Evolutionary conservation across 2,113 vertebrate genomes (phyloP).

Genomic region (Dendropsophus ebraccatus): DNA sequence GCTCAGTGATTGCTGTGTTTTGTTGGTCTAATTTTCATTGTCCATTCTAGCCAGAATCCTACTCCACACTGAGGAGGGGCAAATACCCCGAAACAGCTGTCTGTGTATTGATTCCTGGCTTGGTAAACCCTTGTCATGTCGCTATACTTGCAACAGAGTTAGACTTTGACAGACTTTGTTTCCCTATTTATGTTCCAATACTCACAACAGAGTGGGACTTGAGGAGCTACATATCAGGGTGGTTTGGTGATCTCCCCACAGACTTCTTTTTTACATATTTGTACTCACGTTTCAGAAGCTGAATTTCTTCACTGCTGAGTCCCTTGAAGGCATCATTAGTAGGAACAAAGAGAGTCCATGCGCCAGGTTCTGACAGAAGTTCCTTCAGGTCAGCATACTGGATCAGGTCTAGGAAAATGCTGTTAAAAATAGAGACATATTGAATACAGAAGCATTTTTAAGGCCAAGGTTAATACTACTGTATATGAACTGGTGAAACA

Average conservation of each 20-base stretch:
- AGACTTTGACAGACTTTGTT: too few species aligned
- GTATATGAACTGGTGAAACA: background rate
- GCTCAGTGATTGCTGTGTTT: too few species aligned
- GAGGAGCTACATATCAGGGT: too few species aligned
- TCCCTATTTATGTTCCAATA: too few species aligned
- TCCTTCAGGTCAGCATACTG: slow-evolving; percentile 88
- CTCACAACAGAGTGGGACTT: too few species aligned
- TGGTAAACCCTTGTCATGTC: too few species aligned
- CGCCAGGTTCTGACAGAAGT: slow-evolving; percentile 80
- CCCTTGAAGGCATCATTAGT: slow-evolving; percentile 90
- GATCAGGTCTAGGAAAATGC: slow-evolving; percentile 89
- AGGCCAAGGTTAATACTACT: background rate
- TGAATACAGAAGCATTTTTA: background rate
- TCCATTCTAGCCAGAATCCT: too few species aligned
- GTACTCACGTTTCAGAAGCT: slow-evolving; percentile 81
- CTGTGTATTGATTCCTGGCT: too few species aligned
- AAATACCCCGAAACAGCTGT: too few species aligned
- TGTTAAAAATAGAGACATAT: slow-evolving; percentile 61
- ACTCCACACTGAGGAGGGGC: too few species aligned
- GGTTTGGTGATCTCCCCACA: background rate
- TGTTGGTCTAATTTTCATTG: too few species aligned
- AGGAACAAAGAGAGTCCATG: slow-evolving; percentile 92
- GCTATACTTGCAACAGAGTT: too few species aligned
- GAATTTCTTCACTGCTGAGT: slow-evolving; percentile 80
- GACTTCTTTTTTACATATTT: background rate